Percentiles rank a stretch among this genome's conserved stretches.
Evolutionary conservation across 1,140 invertebrate species (phyloP).

Genomic region (Macrostomum lignano): DNA sequence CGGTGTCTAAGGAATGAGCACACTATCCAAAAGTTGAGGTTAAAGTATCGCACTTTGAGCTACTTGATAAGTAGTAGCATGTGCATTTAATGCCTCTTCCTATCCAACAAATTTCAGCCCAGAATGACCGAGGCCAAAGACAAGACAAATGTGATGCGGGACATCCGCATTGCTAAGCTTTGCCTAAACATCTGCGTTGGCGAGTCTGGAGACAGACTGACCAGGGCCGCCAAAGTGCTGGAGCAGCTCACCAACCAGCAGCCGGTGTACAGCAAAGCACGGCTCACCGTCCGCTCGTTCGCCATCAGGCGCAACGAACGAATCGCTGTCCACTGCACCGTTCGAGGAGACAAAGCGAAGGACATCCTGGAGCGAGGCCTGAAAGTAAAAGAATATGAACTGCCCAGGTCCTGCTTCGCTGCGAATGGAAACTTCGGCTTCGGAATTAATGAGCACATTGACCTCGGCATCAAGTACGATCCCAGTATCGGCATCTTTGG

Average conservation of each 20-base stretch:
- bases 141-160: too few relatives aligned
- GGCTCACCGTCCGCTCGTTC: slow-evolving; percentile 92
- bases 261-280: slow-evolving; percentile 91
- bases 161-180: slow-evolving; percentile 78
- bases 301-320: slow-evolving; percentile 99
- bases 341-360: slow-evolving; percentile 87
- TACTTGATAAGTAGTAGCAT: too few relatives aligned
- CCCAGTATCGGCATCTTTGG: slow-evolving; percentile 93
- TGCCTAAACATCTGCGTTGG: slow-evolving; percentile 98
- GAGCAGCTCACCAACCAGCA: slow-evolving; percentile 95
- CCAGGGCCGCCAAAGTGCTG: slow-evolving; percentile 89
- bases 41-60: too few relatives aligned
- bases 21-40: too few relatives aligned
- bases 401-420: slow-evolving; percentile 87
- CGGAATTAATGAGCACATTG: slow-evolving; percentile 99
- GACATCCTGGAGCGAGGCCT: slow-evolving; percentile 91
- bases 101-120: too few relatives aligned
- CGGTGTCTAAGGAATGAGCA: too few relatives aligned
- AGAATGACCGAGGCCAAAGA: too few relatives aligned
- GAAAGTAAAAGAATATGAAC: slow-evolving; percentile 92
- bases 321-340: slow-evolving; percentile 95
- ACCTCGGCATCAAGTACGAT: slow-evolving; percentile 98
- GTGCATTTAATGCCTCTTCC: too few relatives aligned
- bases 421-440: slow-evolving; percentile 96
- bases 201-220: slow-evolving; percentile 84